Percentiles rank a stretch among this genome's conserved stretches.
Conservation (phyloP, 2,797 vertebrate genomes). For the Aselliscus stoliczkanus region DNA sequence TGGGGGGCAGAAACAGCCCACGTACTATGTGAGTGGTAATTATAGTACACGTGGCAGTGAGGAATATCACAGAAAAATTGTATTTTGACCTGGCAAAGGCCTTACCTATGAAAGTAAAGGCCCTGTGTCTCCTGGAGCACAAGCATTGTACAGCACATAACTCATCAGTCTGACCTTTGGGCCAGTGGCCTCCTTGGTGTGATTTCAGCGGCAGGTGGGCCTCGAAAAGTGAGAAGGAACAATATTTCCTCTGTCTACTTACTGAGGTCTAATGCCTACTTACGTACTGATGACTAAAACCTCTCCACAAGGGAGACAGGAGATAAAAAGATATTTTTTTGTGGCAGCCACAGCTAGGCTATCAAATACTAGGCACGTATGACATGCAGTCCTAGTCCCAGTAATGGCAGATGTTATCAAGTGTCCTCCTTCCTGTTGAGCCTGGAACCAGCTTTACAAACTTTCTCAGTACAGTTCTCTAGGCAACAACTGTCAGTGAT, state of each 20-base stretch:
- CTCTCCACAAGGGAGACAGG: not conserved
- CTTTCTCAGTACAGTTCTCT: not conserved
- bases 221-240: not conserved
- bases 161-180: not conserved
- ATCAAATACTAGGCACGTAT: not conserved
- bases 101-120: not conserved
- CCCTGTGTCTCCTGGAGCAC: not conserved
- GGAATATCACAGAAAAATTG: not conserved
- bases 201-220: not conserved
- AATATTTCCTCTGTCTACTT: not conserved
- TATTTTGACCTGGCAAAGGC: not conserved
- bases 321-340: not conserved
- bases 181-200: not conserved
- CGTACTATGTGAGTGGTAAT: not conserved
- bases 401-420: not conserved
- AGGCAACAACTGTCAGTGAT: not conserved
- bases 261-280: not conserved
- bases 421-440: not conserved
- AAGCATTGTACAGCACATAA: not conserved
- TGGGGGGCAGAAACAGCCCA: not conserved
- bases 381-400: not conserved
- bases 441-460: slow-evolving; percentile 7
- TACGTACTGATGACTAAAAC: not conserved
- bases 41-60: not conserved
- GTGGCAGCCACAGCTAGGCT: not conserved